A percentile compares a stretch with the other conserved stretches of the same genome.
Evolutionary conservation across 2,797 vertebrate species (phyloP).

Genomic region (Tympanoctomys barrerae): DNA sequence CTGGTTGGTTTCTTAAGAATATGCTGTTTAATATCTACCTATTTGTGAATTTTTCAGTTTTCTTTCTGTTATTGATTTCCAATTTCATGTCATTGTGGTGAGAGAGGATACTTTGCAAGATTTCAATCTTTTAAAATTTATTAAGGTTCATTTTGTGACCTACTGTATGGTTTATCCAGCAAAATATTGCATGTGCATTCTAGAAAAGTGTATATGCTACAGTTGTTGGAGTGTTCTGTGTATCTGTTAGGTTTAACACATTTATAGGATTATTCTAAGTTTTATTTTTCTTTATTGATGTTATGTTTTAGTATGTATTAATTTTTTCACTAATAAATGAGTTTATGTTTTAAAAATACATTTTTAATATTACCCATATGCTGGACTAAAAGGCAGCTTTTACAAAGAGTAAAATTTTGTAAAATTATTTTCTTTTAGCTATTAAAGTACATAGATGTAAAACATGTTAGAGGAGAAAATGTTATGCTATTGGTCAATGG

Average conservation of each 20-base stretch:
- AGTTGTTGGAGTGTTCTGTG: not conserved
- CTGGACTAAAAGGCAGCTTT: constrained; percentile 83
- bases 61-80: not conserved
- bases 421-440: constrained; percentile 80
- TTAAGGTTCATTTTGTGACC: not conserved
- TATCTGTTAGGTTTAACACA: not conserved
- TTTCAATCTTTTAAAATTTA: not conserved
- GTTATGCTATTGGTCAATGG: constrained; percentile 82
- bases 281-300: not conserved
- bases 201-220: not conserved
- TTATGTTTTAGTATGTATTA: too few species aligned
- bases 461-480: constrained; percentile 84
- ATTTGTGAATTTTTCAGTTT: not conserved
- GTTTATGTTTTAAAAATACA: constrained; percentile 82
- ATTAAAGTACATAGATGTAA: constrained; percentile 85
- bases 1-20: not conserved
- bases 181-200: not conserved
- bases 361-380: constrained; percentile 79
- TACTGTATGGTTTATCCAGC: not conserved
- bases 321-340: constrained; percentile 42
- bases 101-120: not conserved
- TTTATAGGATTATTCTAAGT: not conserved
- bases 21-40: not conserved
- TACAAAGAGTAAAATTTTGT: constrained; percentile 84
- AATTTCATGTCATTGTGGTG: not conserved